phyloP scores from a whole-genome alignment of 1,140 invertebrate species.

The Drosophila tani region DNA sequence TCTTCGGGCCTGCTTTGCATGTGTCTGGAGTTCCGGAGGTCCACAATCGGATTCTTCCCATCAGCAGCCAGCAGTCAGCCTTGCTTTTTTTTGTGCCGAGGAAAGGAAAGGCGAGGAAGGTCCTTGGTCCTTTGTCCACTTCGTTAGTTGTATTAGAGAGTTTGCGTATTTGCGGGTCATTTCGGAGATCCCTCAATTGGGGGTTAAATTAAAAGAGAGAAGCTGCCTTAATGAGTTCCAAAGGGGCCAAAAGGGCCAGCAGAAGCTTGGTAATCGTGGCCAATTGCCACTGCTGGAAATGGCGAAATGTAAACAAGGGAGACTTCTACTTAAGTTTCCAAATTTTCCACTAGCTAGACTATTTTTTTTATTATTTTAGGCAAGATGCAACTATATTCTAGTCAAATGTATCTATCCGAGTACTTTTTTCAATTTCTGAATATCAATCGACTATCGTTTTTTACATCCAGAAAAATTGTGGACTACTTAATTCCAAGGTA shows the following conservation, averaged over 20 bases:
- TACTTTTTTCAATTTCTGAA: too few species aligned
- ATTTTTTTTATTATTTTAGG: neutral
- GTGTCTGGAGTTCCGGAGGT: conserved; percentile 42
- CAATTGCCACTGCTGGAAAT: conserved; percentile 15
- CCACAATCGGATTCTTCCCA: conserved; percentile 43
- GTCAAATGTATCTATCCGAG: neutral
- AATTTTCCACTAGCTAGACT: too few species aligned
- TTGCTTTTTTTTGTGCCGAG: neutral
- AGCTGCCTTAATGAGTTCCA: conserved; percentile 35
- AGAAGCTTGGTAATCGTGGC: conserved; percentile 16
- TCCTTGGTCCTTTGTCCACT: conserved; percentile 64
- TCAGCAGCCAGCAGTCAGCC: conserved; percentile 8
- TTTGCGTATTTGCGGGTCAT: conserved; percentile 56
- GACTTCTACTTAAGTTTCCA: neutral
- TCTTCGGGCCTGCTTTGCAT: conserved; percentile 57
- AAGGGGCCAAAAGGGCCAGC: neutral
- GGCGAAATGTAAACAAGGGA: neutral
- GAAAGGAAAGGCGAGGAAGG: conserved; percentile 1
- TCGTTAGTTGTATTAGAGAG: conserved; percentile 79
- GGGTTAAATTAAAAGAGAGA: conserved; percentile 44
- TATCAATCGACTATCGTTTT: too few species aligned
- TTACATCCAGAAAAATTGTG: too few species aligned
- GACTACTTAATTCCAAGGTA: too few species aligned
- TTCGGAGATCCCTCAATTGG: conserved; percentile 48
- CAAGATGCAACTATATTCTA: neutral